A percentile compares a stretch with the other conserved stretches of the same genome.
Conservation (phyloP, 2,113 vertebrate genomes). For the Petrocephalus microphthalmus region DNA sequence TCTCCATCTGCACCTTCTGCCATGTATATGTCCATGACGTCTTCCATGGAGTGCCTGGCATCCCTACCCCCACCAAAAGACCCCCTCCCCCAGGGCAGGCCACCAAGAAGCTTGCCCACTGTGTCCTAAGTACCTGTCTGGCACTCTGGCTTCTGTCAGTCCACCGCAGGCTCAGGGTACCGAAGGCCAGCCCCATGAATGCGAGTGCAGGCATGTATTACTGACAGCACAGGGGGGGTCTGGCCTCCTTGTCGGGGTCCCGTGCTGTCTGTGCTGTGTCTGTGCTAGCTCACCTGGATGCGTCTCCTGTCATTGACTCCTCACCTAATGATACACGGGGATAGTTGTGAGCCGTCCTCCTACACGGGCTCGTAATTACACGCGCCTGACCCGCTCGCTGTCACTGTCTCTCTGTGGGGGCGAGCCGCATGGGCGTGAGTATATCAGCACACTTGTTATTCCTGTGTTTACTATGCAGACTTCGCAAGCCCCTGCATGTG, state of each 20-base stretch:
- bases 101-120: constrained; percentile 22
- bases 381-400: background rate
- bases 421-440: background rate
- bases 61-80: background rate
- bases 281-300: constrained; percentile 17
- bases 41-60: constrained; percentile 23
- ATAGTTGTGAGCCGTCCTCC: background rate
- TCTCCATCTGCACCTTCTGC: background rate
- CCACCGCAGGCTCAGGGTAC: constrained; percentile 36
- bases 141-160: constrained; percentile 39
- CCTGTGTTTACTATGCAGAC: background rate
- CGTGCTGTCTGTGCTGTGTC: background rate
- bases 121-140: background rate
- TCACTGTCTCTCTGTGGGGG: background rate
- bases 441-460: background rate
- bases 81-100: background rate
- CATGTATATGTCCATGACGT: background rate
- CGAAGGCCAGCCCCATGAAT: constrained; percentile 39
- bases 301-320: background rate
- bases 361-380: background rate
- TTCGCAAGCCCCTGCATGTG: background rate
- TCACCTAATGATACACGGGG: background rate
- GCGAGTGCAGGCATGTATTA: no score
- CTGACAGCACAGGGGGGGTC: no score
- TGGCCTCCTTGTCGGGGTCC: no score